These are phyloP conservation scores for Peromyscus eremicus DNA, from an alignment of 2,797 vertebrate species.

Conservation along the genomic window DNA sequence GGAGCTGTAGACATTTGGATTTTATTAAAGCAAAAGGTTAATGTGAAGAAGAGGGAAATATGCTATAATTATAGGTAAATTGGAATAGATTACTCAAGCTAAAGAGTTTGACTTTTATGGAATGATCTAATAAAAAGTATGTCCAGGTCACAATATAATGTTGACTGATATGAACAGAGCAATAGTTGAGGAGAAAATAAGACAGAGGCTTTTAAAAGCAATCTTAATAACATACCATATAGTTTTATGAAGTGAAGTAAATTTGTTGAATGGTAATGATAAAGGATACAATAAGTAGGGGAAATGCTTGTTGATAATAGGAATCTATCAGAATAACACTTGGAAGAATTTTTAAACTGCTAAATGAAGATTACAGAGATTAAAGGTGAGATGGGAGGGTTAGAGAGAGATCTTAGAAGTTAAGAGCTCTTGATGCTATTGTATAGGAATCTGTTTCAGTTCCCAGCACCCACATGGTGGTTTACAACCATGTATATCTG, in stretches of 20 bases:
- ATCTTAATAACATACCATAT: not conserved
- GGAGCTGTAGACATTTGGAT: not conserved
- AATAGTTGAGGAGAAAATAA: not conserved
- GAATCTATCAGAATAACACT: not conserved
- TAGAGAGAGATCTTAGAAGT: not conserved
- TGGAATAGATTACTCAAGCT: not conserved
- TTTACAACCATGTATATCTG: not conserved
- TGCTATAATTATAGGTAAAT: not conserved
- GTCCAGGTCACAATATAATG: not conserved
- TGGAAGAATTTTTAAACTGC: not conserved
- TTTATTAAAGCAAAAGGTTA: slow-evolving; percentile 1
- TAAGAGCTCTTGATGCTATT: not conserved
- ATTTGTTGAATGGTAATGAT: not conserved
- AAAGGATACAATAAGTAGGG: not conserved
- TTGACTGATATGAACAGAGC: not conserved
- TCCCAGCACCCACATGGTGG: not conserved
- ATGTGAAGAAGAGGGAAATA: not conserved
- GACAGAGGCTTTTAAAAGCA: not conserved
- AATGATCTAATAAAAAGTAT: not conserved
- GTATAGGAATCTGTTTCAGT: not conserved
- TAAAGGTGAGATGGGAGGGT: not conserved
- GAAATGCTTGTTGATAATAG: not conserved
- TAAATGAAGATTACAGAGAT: not conserved
- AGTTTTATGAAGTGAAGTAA: not conserved
- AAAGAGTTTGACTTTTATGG: slow-evolving; percentile 17